Base-by-base conservation (phyloP, 2,113 vertebrate species). In the Macquaria ambigua region DNA sequence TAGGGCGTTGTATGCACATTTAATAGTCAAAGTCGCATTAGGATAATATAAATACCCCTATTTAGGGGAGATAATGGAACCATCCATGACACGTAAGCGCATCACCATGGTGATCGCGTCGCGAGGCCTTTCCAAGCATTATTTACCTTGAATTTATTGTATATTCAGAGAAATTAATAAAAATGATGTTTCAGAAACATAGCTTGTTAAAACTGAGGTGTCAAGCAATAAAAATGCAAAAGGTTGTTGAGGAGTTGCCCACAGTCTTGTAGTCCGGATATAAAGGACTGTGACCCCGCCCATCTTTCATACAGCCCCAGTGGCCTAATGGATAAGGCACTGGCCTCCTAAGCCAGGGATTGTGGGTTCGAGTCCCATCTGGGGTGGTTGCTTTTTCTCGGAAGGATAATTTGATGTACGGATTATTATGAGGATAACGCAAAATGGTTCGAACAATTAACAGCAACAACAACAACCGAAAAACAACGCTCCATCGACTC, bases 291-390 rank as follows among this genome's bases (percentile, higher is more conserved):
- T 55, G 43, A 16, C 87, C 68, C 25, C 79, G 37, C 72, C 72
- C 10, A 0, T 0, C 0, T 0, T 0, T 0, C 2, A 63, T 0
- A 7, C 6, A 48, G 95, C 96, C 96, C 95, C 96, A 96, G 96
- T 96, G 95, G 95, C 96, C 96, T 96, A 96, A 96, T 95, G 96
- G 95, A 96, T 96, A 96, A 96, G 96, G 95, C 95, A 96, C 95
- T 95, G 95, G 94, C 94, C 93, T 94, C 92, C 76, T 91, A 80
- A 93, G 90, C 89, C 90, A 93, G 91, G 83, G 88, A 91, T 89
- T 91, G 88, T 90, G 88, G 91, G 93, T 93, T 93, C 86, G 84
- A 86, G 83, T 93, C 90, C 92, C 89, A 88, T 92, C 87, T 93
- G 89, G 87, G 86, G 88, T 94, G 82, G 15, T 4, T 0, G 0